Evolutionary conservation across 2,113 vertebrate species (phyloP).

Genomic region (Protomyctophum bolini): DNA sequence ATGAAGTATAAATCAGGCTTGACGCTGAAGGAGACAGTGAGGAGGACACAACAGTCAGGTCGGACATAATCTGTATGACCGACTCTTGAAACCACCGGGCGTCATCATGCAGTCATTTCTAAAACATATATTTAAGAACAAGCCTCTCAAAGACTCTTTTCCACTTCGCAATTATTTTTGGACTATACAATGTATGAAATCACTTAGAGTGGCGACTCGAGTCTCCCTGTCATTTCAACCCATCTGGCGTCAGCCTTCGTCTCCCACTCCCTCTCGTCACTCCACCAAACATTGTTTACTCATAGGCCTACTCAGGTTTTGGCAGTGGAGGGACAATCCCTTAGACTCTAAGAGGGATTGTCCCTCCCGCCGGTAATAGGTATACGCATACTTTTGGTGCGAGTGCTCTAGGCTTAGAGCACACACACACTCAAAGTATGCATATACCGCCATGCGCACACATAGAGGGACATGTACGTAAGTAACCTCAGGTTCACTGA

Average conservation of each 20-base stretch:
- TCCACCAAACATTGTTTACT: slow-evolving; percentile 26
- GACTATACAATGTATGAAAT: not conserved
- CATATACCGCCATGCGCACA: slow-evolving; percentile 4
- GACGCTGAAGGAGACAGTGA: not conserved
- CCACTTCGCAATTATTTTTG: not conserved
- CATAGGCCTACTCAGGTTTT: not conserved
- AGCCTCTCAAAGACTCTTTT: not conserved
- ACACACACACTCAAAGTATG: not conserved
- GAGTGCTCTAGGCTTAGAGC: too few species aligned
- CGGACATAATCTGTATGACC: not conserved
- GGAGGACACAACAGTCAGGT: slow-evolving; percentile 3
- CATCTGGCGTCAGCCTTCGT: slow-evolving; percentile 11
- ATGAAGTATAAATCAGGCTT: too few species aligned
- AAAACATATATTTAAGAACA: not conserved
- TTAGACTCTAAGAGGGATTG: too few species aligned
- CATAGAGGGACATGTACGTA: not conserved
- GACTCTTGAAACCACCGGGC: not conserved
- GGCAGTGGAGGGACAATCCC: not conserved
- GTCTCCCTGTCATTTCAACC: not conserved
- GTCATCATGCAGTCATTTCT: not conserved
- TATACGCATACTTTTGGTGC: too few species aligned
- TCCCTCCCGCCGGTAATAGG: too few species aligned
- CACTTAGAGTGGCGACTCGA: slow-evolving; percentile 8
- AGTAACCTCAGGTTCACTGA: slow-evolving; percentile 1
- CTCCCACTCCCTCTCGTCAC: slow-evolving; percentile 7